Evolutionary conservation across 2,797 vertebrate species (phyloP).

Genomic region (Psittacula echo): DNA sequence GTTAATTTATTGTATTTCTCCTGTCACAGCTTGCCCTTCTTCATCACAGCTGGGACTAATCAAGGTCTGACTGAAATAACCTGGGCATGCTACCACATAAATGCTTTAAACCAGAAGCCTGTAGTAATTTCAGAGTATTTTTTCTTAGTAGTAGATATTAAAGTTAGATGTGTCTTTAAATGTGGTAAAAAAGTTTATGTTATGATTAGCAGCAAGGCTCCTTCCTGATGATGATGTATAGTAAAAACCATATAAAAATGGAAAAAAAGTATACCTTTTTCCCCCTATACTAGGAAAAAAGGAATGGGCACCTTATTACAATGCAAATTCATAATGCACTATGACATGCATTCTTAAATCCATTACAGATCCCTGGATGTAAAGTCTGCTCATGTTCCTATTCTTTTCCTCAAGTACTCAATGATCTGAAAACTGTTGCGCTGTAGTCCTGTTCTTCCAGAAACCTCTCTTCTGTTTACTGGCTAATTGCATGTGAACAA

Average conservation of each 20-base stretch:
- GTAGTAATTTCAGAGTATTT: background rate
- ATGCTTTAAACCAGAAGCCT: background rate
- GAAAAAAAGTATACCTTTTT: background rate
- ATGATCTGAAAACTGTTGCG: background rate
- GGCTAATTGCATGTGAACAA: background rate
- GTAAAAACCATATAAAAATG: background rate
- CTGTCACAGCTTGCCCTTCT: background rate
- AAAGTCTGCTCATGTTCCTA: background rate
- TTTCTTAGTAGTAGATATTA: background rate
- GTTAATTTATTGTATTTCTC: background rate
- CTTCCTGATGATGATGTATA: background rate
- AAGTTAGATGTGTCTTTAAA: background rate
- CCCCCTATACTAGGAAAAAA: background rate
- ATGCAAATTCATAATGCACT: background rate
- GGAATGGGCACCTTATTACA: background rate
- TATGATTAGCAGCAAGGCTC: background rate
- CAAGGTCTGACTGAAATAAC: background rate
- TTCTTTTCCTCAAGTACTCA: background rate
- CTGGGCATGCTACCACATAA: background rate
- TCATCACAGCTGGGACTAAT: background rate
- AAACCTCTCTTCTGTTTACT: background rate
- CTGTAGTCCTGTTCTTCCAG: background rate
- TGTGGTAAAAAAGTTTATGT: background rate
- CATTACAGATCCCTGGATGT: background rate
- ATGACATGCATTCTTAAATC: background rate